Conservation (phyloP, 2,888 invertebrate genomes). For the Branchipolynoe longqiensis region DNA sequence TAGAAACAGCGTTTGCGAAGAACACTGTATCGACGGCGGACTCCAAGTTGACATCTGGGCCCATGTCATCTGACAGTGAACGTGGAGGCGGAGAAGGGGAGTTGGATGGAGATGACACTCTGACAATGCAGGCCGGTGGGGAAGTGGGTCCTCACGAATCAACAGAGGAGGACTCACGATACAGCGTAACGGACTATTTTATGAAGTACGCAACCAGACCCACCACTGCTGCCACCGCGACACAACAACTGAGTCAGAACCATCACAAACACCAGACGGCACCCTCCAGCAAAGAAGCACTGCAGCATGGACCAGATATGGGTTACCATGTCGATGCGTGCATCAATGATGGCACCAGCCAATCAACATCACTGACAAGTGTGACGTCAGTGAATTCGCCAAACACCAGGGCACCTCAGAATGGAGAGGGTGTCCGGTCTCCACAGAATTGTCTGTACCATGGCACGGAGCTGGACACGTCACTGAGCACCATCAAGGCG, state of each 20-base stretch:
- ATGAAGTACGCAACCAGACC: conserved; percentile 69
- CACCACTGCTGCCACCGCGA: background rate
- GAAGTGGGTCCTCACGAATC: background rate
- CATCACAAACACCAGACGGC: background rate
- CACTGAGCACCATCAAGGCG: conserved; percentile 73
- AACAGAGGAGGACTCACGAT: conserved; percentile 67
- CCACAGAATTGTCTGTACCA: conserved; percentile 60
- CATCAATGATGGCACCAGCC: background rate
- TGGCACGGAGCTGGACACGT: conserved; percentile 72
- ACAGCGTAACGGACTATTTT: conserved; percentile 77
- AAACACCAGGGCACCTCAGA: background rate
- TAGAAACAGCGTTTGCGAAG: background rate
- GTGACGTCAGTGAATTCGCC: background rate
- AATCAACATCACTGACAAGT: background rate
- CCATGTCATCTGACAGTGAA: conserved; percentile 5
- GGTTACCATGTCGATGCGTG: no score
- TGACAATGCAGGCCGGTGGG: background rate
- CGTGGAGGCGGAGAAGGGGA: conserved; percentile 2
- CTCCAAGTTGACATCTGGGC: background rate
- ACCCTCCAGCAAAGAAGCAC: background rate
- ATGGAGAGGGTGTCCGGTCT: background rate
- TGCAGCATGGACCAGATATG: background rate
- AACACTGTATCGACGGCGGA: background rate
- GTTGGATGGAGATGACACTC: conserved; percentile 16
- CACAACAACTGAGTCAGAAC: no score